Evolutionary conservation across 1,140 invertebrate genomes (phyloP), one percentile per base, ranked within the genome.

Genomic region (Aphelenchoides avenae): DNA sequence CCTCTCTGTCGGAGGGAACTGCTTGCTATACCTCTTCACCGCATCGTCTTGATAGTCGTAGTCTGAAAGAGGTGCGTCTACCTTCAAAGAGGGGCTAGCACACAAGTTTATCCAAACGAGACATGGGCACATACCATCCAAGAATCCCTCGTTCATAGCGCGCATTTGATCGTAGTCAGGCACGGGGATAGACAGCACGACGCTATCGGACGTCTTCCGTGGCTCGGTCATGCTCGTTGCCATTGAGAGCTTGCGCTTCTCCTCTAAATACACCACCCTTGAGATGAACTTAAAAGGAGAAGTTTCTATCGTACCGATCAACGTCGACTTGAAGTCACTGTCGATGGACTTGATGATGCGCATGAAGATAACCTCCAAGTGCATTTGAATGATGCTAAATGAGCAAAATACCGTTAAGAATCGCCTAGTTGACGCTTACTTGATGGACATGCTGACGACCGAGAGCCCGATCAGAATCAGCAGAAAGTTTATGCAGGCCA

Each of bases 401-500:
- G 39, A 53, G 13, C n/a, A 36, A 13, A n/a, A 11, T 11, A 36
- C 11, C 11, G n/a, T n/a, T n/a, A 36, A 36, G 34, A 11, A 36
- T n/a, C 11, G 11, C 34, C 34, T 36, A 36, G n/a, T 13, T n/a
- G n/a, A 36, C 34, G n/a, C 11, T 36, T 11, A n/a, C n/a, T 36
- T 36, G 11, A 36, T 11, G 9, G 13, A 15, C 52, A 54, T 54
- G 3, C 15, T 43, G 9, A 63, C 61, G 18, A 63, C 54, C 15
- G 61, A 44, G 5, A 63, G 40, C n/a, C 61, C 61, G 29, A 63
- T 46, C 33, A 63, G 36, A 24, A 63, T 63, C 24, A 63, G 36
- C 24, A 68, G n/a, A 36, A 68, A 61, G 34, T 61, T 64, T 11
- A 66, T 34, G 33, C 67, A 68, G 2, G 52, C 64, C 29, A 67